A percentile compares a stretch with the other conserved stretches of the same genome.
Conservation (phyloP, 2,888 invertebrate species). For the Ashinkailepas kermadecensis region DNA sequence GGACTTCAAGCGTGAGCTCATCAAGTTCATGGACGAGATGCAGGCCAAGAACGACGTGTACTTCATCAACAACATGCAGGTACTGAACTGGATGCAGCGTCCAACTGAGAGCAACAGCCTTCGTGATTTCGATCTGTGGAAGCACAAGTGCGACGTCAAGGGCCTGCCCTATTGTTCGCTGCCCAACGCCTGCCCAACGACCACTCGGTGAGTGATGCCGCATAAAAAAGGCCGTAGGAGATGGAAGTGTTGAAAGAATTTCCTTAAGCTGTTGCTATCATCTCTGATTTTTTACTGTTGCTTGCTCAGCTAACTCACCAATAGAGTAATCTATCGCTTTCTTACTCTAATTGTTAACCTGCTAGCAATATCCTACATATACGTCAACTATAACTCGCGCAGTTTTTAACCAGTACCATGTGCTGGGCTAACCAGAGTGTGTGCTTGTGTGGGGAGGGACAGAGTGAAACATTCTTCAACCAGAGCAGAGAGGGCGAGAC, state of each 20-base stretch:
- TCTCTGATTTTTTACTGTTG: too few species aligned
- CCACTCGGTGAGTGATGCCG: slow-evolving; percentile 51
- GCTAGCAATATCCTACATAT: too few species aligned
- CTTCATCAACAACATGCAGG: slow-evolving; percentile 72
- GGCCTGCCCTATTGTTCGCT: slow-evolving; percentile 87
- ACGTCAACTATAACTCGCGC: too few species aligned
- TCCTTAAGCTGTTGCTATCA: background rate
- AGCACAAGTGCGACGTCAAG: slow-evolving; percentile 89
- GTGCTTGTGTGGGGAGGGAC: too few species aligned
- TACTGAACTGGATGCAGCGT: slow-evolving; percentile 94
- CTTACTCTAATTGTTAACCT: too few species aligned
- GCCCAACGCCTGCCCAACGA: slow-evolving; percentile 82
- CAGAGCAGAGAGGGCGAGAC: too few species aligned
- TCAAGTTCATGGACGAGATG: slow-evolving; percentile 91
- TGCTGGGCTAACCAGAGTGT: too few species aligned
- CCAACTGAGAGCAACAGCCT: slow-evolving; percentile 78
- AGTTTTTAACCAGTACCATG: too few species aligned
- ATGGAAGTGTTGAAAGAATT: background rate
- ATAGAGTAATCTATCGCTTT: too few species aligned
- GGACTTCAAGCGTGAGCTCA: slow-evolving; percentile 81
- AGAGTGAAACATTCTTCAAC: too few species aligned
- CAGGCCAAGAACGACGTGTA: slow-evolving; percentile 80
- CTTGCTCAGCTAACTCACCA: background rate
- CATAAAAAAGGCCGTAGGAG: too few species aligned
- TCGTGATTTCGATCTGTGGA: slow-evolving; percentile 90